Base-by-base conservation (phyloP, 2,888 invertebrate genomes). In the Ceramica pisi region DNA sequence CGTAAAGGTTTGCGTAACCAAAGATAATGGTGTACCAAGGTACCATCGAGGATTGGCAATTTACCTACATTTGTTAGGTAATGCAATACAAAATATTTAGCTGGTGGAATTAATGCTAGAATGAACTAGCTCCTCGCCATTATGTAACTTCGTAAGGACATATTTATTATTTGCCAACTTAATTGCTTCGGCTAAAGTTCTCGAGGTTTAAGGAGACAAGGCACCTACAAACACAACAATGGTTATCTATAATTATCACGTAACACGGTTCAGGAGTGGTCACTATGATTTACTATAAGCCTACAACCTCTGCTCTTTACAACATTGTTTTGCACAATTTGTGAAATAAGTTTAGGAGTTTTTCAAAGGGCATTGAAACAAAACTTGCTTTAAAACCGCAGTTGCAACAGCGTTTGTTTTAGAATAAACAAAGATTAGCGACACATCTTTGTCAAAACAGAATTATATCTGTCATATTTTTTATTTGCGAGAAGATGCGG, bases 1-100 rank as follows among this genome's bases (percentile, higher is more conserved):
- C 81, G 82, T 89, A 86, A 89, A 90, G 80, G 64, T 83, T 87
- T 88, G 80, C 87, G 84, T 87, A 84, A 87, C 76, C 75, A n/a
- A 77, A 80, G 85, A 67, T 84, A 85, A 85, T 83, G n/a, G 44
- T 65, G 72, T 68, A 75, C 70, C 64, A 61, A 60, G 53, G 41
- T 63, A 21, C 80, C 69, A 81, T 82, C 64, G 71, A 72, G 61
- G 31, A 75, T 71, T 80, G 82, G 80, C 68, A 89, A 89, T 90
- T 89, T 87, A 85, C 26, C 46, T 74, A 44, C 87, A 88, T 83
- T 82, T 85, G 78, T 89, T 89, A 82, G 65, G 82, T 83, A 88
- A 88, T 80, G 73, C 76, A 83, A 84, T 81, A 74, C 78, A 83
- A 84, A 81, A 83, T 83, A 77, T 83, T 85, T 78, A 74, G 82